Evolutionary conservation across 2,888 invertebrate species (phyloP).

Genomic region (Mythimna lalbum): DNA sequence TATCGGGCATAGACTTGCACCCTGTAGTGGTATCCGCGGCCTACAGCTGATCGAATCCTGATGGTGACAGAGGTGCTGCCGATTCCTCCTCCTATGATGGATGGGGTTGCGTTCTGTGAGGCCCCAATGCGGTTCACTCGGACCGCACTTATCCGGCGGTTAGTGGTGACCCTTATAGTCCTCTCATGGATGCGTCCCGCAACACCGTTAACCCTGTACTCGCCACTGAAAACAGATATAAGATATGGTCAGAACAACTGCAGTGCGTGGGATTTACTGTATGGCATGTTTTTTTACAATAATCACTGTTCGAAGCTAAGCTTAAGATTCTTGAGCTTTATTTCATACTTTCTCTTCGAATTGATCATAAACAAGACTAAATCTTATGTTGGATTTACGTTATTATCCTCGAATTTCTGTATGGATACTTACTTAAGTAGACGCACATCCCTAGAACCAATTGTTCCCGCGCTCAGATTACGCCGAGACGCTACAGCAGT

Average conservation of each 20-base stretch:
- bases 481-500: neutral
- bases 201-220: neutral
- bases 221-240: neutral
- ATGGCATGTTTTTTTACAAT: no score
- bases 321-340: no score
- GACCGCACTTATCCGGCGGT: neutral
- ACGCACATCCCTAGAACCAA: neutral
- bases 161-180: neutral
- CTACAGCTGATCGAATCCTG: constrained; percentile 10
- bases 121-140: neutral
- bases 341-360: neutral
- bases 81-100: constrained; percentile 12
- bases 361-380: neutral
- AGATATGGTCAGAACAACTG: neutral
- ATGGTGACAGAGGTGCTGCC: neutral
- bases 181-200: no score
- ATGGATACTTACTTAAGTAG: neutral
- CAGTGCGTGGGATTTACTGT: neutral
- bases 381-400: no score
- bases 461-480: neutral
- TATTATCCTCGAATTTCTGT: neutral
- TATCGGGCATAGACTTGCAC: neutral
- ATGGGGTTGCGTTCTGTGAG: neutral
- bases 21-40: neutral
- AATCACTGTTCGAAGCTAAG: no score